Base-by-base conservation (phyloP, 2,888 invertebrate species). In the Lobophora halterata region DNA sequence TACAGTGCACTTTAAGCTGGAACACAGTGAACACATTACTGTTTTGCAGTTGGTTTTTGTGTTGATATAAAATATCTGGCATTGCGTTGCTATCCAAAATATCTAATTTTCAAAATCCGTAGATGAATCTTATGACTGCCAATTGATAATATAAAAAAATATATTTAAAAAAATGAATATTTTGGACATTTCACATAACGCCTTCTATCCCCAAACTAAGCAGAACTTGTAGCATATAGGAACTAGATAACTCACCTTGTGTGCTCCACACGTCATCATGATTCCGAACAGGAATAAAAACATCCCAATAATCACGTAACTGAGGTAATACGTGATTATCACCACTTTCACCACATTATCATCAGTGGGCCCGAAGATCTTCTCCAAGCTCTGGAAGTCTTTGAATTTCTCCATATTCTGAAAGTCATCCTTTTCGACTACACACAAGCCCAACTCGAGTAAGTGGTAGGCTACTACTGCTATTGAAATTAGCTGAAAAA, bases 311-410 rank as follows among this genome's bases (percentile, higher is more conserved):
- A 63, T 41, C 1, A 77, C 68, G 35, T 87, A 86, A 5, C 72
- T 65, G 12, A 72, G 36, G 48, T 78, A 78, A 52, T 86, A 87
- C 20, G 74, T 62, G 40, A 79, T 57, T 26, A 72, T 70, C 13
- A 79, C 68, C 6, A 71, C 48, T 3, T 56, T 58, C 30, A 79
- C 74, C 37, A 86, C 42, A 4, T 68, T 60, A 5, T 70, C 66
- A 32, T 77, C 77, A 11, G 69, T 65, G 7, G 71, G 57, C 0
- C 79, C 83, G 35, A 86, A 81, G 39, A 86, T 73, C 24, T 65
- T 75, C 13, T 85, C 83, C 44, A 83, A 50, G 47, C 79, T 77
- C 45, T 77, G 71, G 53, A 80, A 80, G 61, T 83, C 72, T 9
- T 58, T 53, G 50, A 83, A 82, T 40, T 75, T 79, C 7, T 68